phyloP scores from a whole-genome alignment of 2,888 invertebrate species.

The Drosophila pseudotakahashii region DNA sequence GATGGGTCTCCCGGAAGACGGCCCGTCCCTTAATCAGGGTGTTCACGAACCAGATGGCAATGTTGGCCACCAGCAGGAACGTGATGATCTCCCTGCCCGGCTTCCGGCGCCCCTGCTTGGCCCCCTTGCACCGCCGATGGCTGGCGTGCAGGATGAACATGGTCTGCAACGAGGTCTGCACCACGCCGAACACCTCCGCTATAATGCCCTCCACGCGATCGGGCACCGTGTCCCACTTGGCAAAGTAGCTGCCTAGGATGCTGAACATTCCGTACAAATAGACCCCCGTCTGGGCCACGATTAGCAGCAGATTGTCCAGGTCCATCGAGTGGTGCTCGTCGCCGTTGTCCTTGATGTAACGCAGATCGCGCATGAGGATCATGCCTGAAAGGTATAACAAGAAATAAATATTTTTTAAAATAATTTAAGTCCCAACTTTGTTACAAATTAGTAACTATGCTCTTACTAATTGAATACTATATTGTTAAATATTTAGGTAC shows the following conservation, averaged over 20 bases:
- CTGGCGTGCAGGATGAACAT: conserved; percentile 91
- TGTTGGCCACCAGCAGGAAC: conserved; percentile 91
- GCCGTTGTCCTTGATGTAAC: conserved; percentile 86
- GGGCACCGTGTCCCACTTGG: conserved; percentile 82
- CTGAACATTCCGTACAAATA: conserved; percentile 95
- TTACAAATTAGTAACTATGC: too few relatives aligned
- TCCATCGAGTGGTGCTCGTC: conserved; percentile 85
- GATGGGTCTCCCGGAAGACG: conserved; percentile 92
- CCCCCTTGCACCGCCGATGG: conserved; percentile 90
- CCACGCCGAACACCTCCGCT: conserved; percentile 89
- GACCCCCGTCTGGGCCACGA: conserved; percentile 94
- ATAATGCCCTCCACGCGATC: conserved; percentile 88
- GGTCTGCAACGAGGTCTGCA: conserved; percentile 92
- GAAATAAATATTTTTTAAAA: too few relatives aligned
- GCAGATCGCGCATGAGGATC: conserved; percentile 88
- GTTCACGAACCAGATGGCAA: conserved; percentile 95
- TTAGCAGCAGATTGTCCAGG: conserved; percentile 91
- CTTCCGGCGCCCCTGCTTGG: conserved; percentile 89
- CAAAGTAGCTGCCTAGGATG: conserved; percentile 87
- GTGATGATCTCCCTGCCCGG: conserved; percentile 94
- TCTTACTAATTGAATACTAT: too few relatives aligned
- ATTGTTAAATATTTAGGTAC: too few relatives aligned
- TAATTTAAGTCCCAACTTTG: too few relatives aligned
- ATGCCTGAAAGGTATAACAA: conserved; percentile 84
- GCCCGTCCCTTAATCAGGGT: conserved; percentile 93